Percentiles rank a stretch among this genome's conserved stretches.
phyloP scores from a whole-genome alignment of 2,113 vertebrate species.

The Lamprotornis superbus region DNA sequence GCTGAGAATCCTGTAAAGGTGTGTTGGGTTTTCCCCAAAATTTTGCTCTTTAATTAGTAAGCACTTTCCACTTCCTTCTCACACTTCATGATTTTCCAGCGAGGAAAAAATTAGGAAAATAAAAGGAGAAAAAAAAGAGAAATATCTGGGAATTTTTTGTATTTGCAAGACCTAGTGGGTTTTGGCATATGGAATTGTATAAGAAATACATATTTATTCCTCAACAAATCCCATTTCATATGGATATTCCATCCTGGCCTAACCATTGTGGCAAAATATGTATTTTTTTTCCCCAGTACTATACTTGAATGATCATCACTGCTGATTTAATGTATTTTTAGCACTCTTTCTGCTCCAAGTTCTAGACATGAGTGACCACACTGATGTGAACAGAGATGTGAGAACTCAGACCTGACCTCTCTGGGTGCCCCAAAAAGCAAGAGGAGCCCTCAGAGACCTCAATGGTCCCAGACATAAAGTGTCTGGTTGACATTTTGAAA shows the following conservation, averaged over 20 bases:
- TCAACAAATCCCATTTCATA: neutral
- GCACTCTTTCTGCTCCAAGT: neutral
- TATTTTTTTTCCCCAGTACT: neutral
- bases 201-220: neutral
- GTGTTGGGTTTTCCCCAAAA: neutral
- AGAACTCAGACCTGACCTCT: neutral
- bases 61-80: neutral
- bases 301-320: neutral
- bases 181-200: neutral
- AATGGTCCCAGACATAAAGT: neutral
- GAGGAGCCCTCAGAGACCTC: neutral
- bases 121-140: neutral
- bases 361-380: neutral
- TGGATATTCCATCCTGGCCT: neutral
- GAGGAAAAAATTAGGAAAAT: neutral
- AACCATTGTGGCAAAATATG: neutral
- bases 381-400: neutral
- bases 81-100: neutral
- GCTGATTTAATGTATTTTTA: neutral
- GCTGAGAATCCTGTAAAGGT: neutral
- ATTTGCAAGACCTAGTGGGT: neutral
- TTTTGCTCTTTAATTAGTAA: neutral
- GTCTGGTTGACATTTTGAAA: neutral
- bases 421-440: neutral
- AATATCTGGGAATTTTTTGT: neutral